Percentiles rank a stretch among this genome's conserved stretches.
Evolutionary conservation across 2,888 invertebrate species (phyloP).

Genomic region (Drosophila robusta): DNA sequence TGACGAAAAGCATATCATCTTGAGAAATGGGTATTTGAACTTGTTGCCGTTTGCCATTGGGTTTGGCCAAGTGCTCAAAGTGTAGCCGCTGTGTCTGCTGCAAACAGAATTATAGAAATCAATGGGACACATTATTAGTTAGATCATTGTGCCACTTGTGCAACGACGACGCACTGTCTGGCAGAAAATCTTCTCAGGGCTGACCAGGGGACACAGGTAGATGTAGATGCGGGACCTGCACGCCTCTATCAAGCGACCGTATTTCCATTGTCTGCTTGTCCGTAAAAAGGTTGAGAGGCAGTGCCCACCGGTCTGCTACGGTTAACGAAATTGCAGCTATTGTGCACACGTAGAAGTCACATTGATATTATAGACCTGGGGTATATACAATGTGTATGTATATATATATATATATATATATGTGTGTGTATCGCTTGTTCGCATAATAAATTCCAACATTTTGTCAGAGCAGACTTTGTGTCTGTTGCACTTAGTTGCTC

Average conservation of each 20-base stretch:
- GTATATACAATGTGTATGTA: not conserved
- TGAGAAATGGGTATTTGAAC: conserved; percentile 64
- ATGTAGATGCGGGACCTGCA: conserved; percentile 81
- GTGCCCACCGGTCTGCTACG: conserved; percentile 61
- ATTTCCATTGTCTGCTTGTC: conserved; percentile 74
- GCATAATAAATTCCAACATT: conserved; percentile 63
- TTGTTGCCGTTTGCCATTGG: conserved; percentile 20
- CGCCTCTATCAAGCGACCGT: conserved; percentile 84
- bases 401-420: no score
- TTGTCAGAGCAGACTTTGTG: conserved; percentile 68
- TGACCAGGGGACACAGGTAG: conserved; percentile 48
- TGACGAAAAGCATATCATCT: conserved; percentile 49
- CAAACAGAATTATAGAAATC: conserved; percentile 48
- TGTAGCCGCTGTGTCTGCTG: conserved; percentile 56
- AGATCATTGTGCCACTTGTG: conserved; percentile 67
- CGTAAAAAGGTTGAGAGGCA: conserved; percentile 42
- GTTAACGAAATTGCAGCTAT: conserved; percentile 64
- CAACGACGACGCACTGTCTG: conserved; percentile 74
- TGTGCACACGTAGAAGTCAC: conserved; percentile 63
- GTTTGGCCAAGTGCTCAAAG: conserved; percentile 44
- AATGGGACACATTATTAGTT: conserved; percentile 60
- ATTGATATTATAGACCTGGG: conserved; percentile 65
- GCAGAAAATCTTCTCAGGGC: conserved; percentile 77
- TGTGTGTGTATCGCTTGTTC: conserved; percentile 20
- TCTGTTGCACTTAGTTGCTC: conserved; percentile 56